phyloP scores from a whole-genome alignment of 2,888 invertebrate species.

The Temnothorax unifasciatus region DNA sequence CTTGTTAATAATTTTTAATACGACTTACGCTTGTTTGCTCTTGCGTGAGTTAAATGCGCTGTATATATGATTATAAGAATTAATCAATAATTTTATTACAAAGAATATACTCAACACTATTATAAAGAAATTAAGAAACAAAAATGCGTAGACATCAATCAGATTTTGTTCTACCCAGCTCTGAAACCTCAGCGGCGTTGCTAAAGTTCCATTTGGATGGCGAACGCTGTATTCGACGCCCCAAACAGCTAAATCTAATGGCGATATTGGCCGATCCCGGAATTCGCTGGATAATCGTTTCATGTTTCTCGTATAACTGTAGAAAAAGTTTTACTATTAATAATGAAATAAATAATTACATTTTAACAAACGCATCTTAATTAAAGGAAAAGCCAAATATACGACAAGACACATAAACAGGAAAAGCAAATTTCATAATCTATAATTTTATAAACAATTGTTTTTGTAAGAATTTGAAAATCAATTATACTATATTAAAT shows the following conservation, averaged over 20 bases:
- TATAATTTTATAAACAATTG: too few relatives aligned
- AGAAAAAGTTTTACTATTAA: too few relatives aligned
- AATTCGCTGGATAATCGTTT: constrained; percentile 56
- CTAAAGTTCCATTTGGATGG: constrained; percentile 48
- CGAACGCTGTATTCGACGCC: constrained; percentile 54
- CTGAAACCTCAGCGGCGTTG: constrained; percentile 33
- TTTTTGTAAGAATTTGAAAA: too few relatives aligned
- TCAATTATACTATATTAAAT: too few relatives aligned
- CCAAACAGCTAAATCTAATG: constrained; percentile 61
- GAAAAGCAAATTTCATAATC: too few relatives aligned
- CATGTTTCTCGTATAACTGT: constrained; percentile 42
- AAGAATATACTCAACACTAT: not conserved
- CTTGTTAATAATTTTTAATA: too few relatives aligned
- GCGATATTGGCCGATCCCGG: constrained; percentile 55
- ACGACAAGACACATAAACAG: too few relatives aligned
- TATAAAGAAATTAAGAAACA: constrained; percentile 16
- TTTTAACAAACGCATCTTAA: too few relatives aligned
- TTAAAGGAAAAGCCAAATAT: too few relatives aligned
- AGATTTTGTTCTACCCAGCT: constrained; percentile 5
- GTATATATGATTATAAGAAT: not conserved
- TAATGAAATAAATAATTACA: too few relatives aligned
- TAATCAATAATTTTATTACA: not conserved
- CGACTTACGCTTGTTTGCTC: too few relatives aligned
- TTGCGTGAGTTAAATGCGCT: too few relatives aligned
- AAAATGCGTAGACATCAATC: constrained; percentile 47